Percentiles rank a stretch among this genome's conserved stretches.
Evolutionary conservation across 2,888 invertebrate species (phyloP).

Genomic region (Meteorus colon): DNA sequence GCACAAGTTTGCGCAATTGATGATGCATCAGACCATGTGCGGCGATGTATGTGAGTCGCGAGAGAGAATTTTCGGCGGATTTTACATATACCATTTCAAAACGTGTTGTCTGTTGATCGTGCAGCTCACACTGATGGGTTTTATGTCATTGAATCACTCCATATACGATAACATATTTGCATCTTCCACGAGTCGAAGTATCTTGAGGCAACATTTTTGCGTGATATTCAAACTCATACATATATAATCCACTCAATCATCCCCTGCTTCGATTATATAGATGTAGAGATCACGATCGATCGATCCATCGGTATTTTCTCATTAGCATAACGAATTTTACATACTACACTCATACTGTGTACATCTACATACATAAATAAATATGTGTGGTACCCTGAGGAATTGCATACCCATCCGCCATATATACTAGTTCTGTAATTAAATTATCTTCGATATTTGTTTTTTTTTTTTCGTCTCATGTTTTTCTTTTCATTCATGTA

Average conservation of each 20-base stretch:
- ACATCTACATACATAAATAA: background rate
- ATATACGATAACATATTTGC: background rate
- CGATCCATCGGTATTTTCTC: constrained; percentile 32
- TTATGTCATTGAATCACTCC: background rate
- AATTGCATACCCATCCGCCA: background rate
- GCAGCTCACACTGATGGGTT: background rate
- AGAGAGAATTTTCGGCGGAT: background rate
- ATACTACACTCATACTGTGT: constrained; percentile 17
- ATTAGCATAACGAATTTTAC: constrained; percentile 37
- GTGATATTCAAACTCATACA: constrained; percentile 22
- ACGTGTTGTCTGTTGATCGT: background rate
- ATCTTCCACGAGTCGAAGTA: constrained; percentile 3
- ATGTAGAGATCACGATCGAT: constrained; percentile 19
- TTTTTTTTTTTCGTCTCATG: constrained; percentile 2
- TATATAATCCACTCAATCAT: constrained; percentile 26
- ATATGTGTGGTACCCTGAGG: background rate
- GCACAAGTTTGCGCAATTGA: constrained; percentile 49
- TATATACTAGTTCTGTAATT: constrained; percentile 25
- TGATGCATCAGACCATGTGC: constrained; percentile 58
- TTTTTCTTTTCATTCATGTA: background rate
- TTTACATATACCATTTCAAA: background rate
- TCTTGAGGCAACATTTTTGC: constrained; percentile 22
- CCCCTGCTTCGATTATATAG: constrained; percentile 17
- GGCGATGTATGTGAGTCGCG: background rate
- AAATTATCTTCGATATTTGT: constrained; percentile 28